These are phyloP conservation scores for Phania funesta DNA, from an alignment of 2,888 invertebrate species.

Conservation along the genomic window DNA sequence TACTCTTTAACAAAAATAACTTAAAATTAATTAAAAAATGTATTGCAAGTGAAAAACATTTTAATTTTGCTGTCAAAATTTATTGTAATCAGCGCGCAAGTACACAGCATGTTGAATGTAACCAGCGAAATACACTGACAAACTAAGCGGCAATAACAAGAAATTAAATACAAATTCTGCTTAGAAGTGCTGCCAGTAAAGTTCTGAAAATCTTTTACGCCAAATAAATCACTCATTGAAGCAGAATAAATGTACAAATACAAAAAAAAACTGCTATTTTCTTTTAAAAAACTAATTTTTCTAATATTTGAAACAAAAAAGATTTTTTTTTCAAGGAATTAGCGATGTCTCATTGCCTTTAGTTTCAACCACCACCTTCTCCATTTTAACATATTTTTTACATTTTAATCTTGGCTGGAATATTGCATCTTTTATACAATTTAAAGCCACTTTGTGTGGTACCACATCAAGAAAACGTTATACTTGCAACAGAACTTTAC, in stretches of 20 bases:
- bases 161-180: slow-evolving; percentile 49
- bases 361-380: background rate
- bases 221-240: slow-evolving; percentile 79
- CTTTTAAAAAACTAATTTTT: slow-evolving; percentile 42
- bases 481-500: slow-evolving; percentile 21
- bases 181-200: slow-evolving; percentile 27
- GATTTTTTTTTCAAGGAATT: slow-evolving; percentile 31
- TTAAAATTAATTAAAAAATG: slow-evolving; percentile 78
- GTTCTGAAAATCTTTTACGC: slow-evolving; percentile 76
- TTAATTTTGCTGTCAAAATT: slow-evolving; percentile 77
- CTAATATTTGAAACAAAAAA: slow-evolving; percentile 14
- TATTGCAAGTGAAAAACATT: slow-evolving; percentile 75
- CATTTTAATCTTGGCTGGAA: background rate
- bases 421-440: slow-evolving; percentile 52
- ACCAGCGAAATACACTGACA: background rate
- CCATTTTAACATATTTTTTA: background rate
- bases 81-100: slow-evolving; percentile 55
- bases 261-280: slow-evolving; percentile 14
- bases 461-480: slow-evolving; percentile 64
- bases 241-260: slow-evolving; percentile 43
- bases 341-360: slow-evolving; percentile 67
- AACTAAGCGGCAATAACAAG: slow-evolving; percentile 32
- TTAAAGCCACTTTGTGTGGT: slow-evolving; percentile 64
- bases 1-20: slow-evolving; percentile 24
- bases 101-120: slow-evolving; percentile 8